These are phyloP conservation scores for Struthio camelus DNA, from an alignment of 2,113 vertebrate species.

Conservation along the genomic window DNA sequence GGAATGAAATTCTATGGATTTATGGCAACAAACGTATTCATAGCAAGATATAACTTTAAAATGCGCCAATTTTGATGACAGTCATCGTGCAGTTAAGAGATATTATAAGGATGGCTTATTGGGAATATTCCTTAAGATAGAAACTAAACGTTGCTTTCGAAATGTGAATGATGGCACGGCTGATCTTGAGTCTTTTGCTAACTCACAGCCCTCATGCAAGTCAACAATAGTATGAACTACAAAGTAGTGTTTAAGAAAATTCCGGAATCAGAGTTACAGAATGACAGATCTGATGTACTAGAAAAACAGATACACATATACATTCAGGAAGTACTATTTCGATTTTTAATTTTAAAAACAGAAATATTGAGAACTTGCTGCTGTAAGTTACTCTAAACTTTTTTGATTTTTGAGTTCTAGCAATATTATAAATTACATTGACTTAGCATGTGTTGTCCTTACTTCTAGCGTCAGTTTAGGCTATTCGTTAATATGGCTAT, in stretches of 20 bases:
- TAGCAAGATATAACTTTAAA: background rate
- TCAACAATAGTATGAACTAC: rapidly evolving
- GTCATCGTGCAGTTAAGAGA: background rate
- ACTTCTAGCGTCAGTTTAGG: background rate
- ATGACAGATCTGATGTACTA: background rate
- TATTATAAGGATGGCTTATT: no score
- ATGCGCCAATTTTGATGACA: no score
- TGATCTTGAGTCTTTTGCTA: background rate
- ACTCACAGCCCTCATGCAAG: background rate
- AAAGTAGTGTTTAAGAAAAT: background rate
- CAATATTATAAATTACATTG: background rate
- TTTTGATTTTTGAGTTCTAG: background rate
- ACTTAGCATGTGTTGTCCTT: rapidly evolving
- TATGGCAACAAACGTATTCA: rapidly evolving
- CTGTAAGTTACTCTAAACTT: background rate
- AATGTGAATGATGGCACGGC: background rate
- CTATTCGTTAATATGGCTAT: rapidly evolving
- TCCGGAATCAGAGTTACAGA: background rate
- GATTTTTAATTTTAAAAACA: background rate
- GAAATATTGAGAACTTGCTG: background rate
- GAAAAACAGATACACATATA: rapidly evolving
- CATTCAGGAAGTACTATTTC: rapidly evolving
- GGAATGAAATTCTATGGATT: background rate
- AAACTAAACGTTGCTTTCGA: background rate
- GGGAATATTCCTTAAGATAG: background rate